Evolutionary conservation across 1,140 invertebrate genomes (phyloP).

Genomic region (Ladona fulva): DNA sequence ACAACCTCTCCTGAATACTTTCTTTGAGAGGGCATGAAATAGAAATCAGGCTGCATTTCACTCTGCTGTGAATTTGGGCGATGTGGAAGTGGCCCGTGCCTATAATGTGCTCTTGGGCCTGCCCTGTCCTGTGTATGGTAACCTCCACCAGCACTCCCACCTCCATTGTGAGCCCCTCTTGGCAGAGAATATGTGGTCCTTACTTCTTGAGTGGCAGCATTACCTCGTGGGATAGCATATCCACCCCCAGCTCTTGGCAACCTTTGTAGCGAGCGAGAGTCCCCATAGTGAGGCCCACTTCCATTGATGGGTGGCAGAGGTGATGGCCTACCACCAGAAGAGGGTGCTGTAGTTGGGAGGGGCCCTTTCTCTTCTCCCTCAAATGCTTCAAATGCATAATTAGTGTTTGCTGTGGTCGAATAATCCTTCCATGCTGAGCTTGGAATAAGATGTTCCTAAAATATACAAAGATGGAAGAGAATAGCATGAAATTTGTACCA

Average conservation of each 20-base stretch:
- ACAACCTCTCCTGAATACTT: conserved; percentile 89
- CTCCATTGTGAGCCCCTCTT: conserved; percentile 29
- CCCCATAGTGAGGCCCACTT: conserved; percentile 17
- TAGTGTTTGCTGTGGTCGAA: conserved; percentile 61
- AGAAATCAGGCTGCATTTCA: conserved; percentile 69
- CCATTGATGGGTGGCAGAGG: not conserved
- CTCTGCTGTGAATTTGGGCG: conserved; percentile 26
- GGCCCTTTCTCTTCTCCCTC: conserved; percentile 64
- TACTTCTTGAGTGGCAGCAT: conserved; percentile 17
- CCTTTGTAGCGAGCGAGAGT: conserved; percentile 44
- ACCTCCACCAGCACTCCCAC: conserved; percentile 34
- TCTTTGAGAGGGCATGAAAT: conserved; percentile 88
- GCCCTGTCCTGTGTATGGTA: conserved; percentile 40
- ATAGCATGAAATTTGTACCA: too few species aligned
- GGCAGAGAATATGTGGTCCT: conserved; percentile 41
- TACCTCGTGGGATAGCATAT: conserved; percentile 17
- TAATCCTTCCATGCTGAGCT: conserved; percentile 83
- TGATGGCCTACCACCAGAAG: not conserved
- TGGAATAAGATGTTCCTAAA: conserved; percentile 66
- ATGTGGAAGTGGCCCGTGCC: conserved; percentile 16
- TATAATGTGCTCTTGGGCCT: conserved; percentile 18
- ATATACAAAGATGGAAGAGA: too few species aligned
- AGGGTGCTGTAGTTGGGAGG: conserved; percentile 25
- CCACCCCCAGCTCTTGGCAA: conserved; percentile 31
- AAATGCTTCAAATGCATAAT: conserved; percentile 78